Evolutionary conservation across 1,140 invertebrate species (phyloP), one percentile per base, ranked within the genome.

Genomic region (Zaprionus davidi): DNA sequence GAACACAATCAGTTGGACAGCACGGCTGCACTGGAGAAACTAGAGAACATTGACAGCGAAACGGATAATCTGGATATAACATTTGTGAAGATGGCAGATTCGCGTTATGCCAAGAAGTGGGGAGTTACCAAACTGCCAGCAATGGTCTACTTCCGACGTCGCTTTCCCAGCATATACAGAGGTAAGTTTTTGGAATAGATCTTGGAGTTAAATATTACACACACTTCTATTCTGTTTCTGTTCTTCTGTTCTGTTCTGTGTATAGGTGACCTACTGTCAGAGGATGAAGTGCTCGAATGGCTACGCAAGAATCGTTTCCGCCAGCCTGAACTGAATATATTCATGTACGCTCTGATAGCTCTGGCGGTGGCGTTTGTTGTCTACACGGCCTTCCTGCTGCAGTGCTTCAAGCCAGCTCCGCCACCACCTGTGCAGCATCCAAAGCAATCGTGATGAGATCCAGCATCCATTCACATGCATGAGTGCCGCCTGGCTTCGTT

Each of bases 41-140:
- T 99, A 44, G 98, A 99, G 93, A 97, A 96, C 55, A 98, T 99
- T 73, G 98, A 99, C 85, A 96, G 96, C 75, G 97, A 98, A 93
- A 98, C 97, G 0, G 98, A 98, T 84, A 97, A 98, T 93, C 94
- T 99, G 82, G 97, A 98, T 81, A 98, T 99, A 58, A 98, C 97
- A 3, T 98, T 99, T 93, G 97, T 99, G 0, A 98, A 98, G 93
- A 98, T 99, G 95, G 96, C 96, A 26, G 98, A 99, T 93, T 94
- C 96, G 1, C 94, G 97, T 55, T 98, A 98, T 92, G 98, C 98
- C 11, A 94, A 97, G 57, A 98, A 98, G 93, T 99, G 97, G 96
- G 98, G 98, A n/a, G 97, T 99, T 9, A 97, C 96, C 3, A 97
- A 97, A 93, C 93, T 98, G 71, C 98, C 97, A 17, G 96, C 98